Evolutionary conservation across 2,113 vertebrate species (phyloP).

Genomic region (Zosterops japonicus): DNA sequence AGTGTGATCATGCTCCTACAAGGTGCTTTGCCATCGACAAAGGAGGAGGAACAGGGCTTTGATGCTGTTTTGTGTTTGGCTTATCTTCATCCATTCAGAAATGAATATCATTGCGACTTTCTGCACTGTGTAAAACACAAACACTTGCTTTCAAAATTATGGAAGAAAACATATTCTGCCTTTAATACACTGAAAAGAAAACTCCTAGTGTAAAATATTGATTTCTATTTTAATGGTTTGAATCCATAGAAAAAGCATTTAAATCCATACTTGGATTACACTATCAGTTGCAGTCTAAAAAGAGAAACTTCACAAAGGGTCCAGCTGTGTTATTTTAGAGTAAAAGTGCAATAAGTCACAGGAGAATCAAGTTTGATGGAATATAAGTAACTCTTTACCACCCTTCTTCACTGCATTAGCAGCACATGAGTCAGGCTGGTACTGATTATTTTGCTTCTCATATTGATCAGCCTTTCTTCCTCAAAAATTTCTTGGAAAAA

Average conservation of each 20-base stretch:
- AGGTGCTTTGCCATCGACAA: neutral
- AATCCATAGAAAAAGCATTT: neutral
- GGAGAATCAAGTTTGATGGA: neutral
- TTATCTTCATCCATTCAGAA: neutral
- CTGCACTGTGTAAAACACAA: neutral
- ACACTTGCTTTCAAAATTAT: neutral
- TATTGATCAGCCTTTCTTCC: neutral
- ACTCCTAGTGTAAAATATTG: neutral
- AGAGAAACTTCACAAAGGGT: neutral
- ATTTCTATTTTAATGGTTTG: neutral
- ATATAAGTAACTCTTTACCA: conserved; percentile 6
- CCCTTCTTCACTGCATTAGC: neutral
- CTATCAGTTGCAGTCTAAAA: neutral
- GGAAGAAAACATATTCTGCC: neutral
- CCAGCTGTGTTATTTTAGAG: conserved; percentile 26
- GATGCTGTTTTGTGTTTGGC: neutral
- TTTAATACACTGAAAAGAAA: neutral
- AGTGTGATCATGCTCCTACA: neutral
- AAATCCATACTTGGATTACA: neutral
- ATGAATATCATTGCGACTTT: neutral
- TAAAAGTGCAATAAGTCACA: neutral
- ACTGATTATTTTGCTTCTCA: neutral
- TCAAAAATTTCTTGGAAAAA: neutral
- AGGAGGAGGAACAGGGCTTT: neutral
- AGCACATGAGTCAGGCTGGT: neutral